Percentiles rank a stretch among this genome's conserved stretches.
Conservation (phyloP, 2,113 vertebrate species). For the Lethenteron reissneri region DNA sequence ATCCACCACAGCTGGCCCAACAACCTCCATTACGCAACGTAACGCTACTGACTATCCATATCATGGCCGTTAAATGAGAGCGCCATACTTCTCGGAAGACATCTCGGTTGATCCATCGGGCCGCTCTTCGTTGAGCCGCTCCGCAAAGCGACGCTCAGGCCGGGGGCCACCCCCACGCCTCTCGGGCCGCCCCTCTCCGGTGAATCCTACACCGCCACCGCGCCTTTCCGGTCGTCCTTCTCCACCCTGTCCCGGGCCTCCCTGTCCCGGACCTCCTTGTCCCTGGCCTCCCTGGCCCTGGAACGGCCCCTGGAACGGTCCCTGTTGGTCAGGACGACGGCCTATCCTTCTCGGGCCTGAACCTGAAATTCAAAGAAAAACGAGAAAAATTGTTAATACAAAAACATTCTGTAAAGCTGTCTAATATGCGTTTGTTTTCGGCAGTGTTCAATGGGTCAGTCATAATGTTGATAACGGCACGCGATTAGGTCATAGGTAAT, state of each 20-base stretch:
- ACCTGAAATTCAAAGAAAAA: slow-evolving; percentile 14
- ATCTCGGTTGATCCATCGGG: background rate
- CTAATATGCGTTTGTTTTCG: no score
- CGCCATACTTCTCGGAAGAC: background rate
- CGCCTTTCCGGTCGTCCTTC: background rate
- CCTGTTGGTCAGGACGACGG: slow-evolving; percentile 63
- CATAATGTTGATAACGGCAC: no score
- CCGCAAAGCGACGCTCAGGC: background rate
- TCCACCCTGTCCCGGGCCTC: no score
- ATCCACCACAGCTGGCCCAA: no score
- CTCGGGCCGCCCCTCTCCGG: slow-evolving; percentile 3
- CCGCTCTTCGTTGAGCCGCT: slow-evolving; percentile 1
- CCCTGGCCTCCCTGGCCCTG: slow-evolving; percentile 11
- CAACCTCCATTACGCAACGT: no score
- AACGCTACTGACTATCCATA: no score
- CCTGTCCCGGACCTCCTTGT: slow-evolving; percentile 30
- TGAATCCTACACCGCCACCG: background rate
- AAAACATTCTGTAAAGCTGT: no score
- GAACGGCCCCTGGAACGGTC: slow-evolving; percentile 15
- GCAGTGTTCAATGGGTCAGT: no score
- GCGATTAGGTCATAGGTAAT: no score
- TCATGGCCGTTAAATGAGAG: no score
- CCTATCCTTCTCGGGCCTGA: slow-evolving; percentile 68
- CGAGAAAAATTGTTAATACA: no score
- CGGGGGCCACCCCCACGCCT: background rate